Conservation (phyloP, 1,140 invertebrate genomes). For the Drosophila tani region DNA sequence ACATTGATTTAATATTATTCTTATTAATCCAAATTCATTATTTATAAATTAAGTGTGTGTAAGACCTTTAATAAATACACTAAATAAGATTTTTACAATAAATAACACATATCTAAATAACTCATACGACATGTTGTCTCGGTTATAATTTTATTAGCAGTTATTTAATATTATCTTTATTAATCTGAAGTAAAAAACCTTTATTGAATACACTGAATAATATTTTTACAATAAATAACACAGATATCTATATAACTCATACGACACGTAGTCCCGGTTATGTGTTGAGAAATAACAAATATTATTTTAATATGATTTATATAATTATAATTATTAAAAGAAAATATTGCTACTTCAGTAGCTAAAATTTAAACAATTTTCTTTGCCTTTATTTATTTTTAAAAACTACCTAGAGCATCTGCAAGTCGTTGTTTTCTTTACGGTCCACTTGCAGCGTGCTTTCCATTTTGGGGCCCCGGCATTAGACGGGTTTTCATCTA, state of each 20-base stretch:
- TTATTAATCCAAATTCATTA: too few relatives aligned
- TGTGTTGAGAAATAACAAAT: background rate
- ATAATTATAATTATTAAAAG: too few relatives aligned
- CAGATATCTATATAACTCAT: background rate
- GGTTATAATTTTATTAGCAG: background rate
- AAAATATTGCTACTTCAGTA: too few relatives aligned
- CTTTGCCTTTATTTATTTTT: background rate
- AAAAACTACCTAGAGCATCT: background rate
- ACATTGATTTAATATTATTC: too few relatives aligned
- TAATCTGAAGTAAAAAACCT: too few relatives aligned
- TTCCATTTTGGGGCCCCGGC: slow-evolving; percentile 16
- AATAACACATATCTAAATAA: background rate
- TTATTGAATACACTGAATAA: too few relatives aligned
- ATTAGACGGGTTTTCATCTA: slow-evolving; percentile 44
- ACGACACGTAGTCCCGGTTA: slow-evolving; percentile 12
- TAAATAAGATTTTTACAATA: too few relatives aligned
- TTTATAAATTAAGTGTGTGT: too few relatives aligned
- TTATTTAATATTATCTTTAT: too few relatives aligned
- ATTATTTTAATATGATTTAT: background rate
- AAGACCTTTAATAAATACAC: too few relatives aligned
- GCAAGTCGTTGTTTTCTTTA: background rate
- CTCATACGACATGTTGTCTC: slow-evolving; percentile 12
- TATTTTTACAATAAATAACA: too few relatives aligned
- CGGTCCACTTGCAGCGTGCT: background rate
- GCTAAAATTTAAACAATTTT: too few relatives aligned